Evolutionary conservation across 2,888 invertebrate species (phyloP).

Genomic region (Monochamus alternatus): DNA sequence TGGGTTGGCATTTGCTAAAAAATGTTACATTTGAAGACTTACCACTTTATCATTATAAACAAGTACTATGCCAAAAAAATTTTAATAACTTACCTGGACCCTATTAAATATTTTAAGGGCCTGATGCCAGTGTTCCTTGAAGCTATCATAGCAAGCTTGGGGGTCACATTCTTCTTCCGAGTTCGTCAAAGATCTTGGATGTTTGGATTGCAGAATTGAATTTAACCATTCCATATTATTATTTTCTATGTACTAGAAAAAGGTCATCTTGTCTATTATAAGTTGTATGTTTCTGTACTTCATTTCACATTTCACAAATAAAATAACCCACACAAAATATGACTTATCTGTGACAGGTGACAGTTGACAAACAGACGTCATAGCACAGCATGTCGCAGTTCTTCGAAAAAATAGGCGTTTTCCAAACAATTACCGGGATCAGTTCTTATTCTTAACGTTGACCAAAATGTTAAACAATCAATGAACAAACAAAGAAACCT

Average conservation of each 20-base stretch:
- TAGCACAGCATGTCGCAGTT: no score
- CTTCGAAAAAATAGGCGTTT: no score
- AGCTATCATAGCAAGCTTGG: conserved; percentile 93
- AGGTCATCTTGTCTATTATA: conserved; percentile 37
- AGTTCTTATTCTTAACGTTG: no score
- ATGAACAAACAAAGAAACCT: no score
- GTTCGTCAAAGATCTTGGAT: conserved; percentile 58
- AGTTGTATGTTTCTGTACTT: conserved; percentile 39
- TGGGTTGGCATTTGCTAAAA: conserved; percentile 76
- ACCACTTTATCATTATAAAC: not conserved
- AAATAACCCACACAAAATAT: conserved; percentile 23
- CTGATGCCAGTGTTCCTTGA: conserved; percentile 96
- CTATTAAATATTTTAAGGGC: conserved; percentile 87
- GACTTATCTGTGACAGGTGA: conserved; percentile 13
- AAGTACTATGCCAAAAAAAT: not conserved
- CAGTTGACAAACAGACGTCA: conserved; percentile 20
- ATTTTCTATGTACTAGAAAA: conserved; percentile 29
- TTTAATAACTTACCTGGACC: conserved; percentile 74
- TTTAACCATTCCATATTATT: conserved; percentile 68
- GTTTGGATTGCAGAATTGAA: conserved; percentile 59
- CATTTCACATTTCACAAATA: conserved; percentile 33
- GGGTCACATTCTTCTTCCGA: conserved; percentile 76
- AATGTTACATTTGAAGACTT: not conserved
- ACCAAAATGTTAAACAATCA: no score
- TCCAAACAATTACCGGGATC: no score